Evolutionary conservation across 1,140 invertebrate genomes (phyloP), one percentile per base, ranked within the genome.

Genomic region (Ceratina calcarata): DNA sequence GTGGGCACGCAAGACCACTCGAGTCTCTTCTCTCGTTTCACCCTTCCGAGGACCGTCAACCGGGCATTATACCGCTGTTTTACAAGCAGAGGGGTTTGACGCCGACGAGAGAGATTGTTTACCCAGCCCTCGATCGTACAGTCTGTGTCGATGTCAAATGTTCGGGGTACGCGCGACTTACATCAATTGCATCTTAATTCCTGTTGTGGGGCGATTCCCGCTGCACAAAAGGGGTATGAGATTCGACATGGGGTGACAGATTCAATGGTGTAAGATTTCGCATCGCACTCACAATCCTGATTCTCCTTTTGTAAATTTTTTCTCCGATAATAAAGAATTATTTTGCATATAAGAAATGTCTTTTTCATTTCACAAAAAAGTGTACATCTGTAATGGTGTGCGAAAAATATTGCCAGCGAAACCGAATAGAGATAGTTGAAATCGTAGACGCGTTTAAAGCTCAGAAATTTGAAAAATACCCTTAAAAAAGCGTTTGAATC

Each of bases 1-100:
- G 73, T 64, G 65, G 55, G 72, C 73, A 80, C 78, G 78, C 55
- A 80, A 75, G 62, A 49, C 45, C 78, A 64, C 73, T 80, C 65
- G 65, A 69, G 62, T 18, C 20, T 16, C 32, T 22, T 8, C 12
- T 66, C 62, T 45, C 62, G 53, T 15, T n/a, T 27, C 65, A 7
- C n/a, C 24, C 77, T 49, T 57, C 57, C 24, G 3, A 27, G 37
- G 3, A 13, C 37, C 22, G 68, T 49, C 68, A 27, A n/a, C 37
- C 24, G 62, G 53, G 22, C 45, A 67, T 79, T 74, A 66, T 79
- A 74, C 71, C 78, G 71, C n/a, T 65, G 53, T 74, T 79, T 74
- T 45, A 61, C 62, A 37, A 58, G 22, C 32, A 16, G 8, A 71
- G 49, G 51, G 76, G 58, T 27, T 45, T 45, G 64, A 45, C 66